Percentiles rank a stretch among this genome's conserved stretches.
Evolutionary conservation across 53 echinoderm and acorn worm species (phyloP).

Genomic region (Echinarachnius parma): DNA sequence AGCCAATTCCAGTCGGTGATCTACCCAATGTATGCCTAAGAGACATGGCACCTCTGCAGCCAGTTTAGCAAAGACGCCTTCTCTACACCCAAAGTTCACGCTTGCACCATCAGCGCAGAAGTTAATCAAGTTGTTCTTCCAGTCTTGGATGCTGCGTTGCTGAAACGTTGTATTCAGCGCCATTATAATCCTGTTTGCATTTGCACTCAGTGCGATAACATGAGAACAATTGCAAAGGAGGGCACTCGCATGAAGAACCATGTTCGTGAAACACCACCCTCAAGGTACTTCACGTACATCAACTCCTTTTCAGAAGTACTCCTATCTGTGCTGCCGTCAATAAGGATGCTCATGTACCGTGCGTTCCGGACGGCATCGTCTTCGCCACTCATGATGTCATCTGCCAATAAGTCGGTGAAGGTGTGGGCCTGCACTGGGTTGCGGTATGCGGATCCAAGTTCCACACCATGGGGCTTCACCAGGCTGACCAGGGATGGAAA

Average conservation of each 20-base stretch:
- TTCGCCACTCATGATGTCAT: not conserved
- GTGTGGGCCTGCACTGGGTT: not conserved
- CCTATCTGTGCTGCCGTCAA: slow-evolving; percentile 41
- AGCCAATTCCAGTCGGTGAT: slow-evolving; percentile 2
- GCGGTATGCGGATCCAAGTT: not conserved
- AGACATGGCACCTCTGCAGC: not conserved
- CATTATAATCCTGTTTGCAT: not conserved
- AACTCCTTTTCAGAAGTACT: slow-evolving; percentile 20
- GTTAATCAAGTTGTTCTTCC: slow-evolving; percentile 16
- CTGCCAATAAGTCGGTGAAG: not conserved
- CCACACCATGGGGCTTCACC: not conserved
- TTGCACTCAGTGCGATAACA: not conserved
- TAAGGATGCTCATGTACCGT: slow-evolving; percentile 33
- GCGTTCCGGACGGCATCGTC: not conserved
- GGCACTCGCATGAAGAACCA: not conserved
- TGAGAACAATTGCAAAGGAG: no score
- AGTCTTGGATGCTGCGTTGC: not conserved
- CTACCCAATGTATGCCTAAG: not conserved
- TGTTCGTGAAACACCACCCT: slow-evolving; percentile 6
- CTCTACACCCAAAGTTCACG: slow-evolving; percentile 41
- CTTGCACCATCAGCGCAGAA: slow-evolving; percentile 48
- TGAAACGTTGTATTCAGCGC: slow-evolving; percentile 8
- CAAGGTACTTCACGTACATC: slow-evolving; percentile 35
- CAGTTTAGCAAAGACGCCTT: not conserved
- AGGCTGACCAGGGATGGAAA: not conserved